Conservation (phyloP, 2,888 invertebrate species). For the Stenoptilia bipunctidactyla region DNA sequence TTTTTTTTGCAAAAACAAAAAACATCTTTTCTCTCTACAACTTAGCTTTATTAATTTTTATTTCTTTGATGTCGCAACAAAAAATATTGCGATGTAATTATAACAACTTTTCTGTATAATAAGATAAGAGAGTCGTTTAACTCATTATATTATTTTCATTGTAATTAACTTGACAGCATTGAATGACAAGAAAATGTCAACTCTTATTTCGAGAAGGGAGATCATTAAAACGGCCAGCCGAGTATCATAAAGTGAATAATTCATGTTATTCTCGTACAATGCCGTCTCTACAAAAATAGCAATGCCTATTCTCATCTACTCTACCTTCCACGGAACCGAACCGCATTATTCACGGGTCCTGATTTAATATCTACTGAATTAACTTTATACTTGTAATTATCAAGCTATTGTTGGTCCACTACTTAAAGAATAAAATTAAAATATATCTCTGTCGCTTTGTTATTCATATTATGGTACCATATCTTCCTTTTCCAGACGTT, state of each 20-base stretch:
- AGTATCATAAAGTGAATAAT: neutral
- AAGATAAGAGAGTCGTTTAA: too few relatives aligned
- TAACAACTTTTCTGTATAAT: too few relatives aligned
- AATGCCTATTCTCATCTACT: neutral
- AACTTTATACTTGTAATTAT: constrained; percentile 39
- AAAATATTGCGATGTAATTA: too few relatives aligned
- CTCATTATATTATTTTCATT: too few relatives aligned
- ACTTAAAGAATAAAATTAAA: constrained; percentile 64
- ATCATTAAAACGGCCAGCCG: neutral
- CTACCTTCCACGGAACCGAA: neutral
- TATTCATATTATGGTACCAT: constrained; percentile 70
- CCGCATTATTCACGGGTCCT: constrained; percentile 7
- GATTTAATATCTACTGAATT: constrained; percentile 32
- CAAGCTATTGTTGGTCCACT: constrained; percentile 45
- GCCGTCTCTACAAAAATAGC: neutral
- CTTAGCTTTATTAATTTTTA: too few relatives aligned
- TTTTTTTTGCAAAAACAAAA: too few relatives aligned
- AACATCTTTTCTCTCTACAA: too few relatives aligned
- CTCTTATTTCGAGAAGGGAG: neutral
- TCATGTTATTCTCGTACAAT: neutral
- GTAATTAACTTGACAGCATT: neutral
- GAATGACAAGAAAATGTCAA: neutral
- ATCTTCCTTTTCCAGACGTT: constrained; percentile 70
- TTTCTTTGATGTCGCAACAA: too few relatives aligned
- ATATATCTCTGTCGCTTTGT: constrained; percentile 67